Percentiles rank a stretch among this genome's conserved stretches.
These are phyloP conservation scores for Empis stercorea DNA, from an alignment of 2,888 invertebrate genomes.

Conservation along the genomic window DNA sequence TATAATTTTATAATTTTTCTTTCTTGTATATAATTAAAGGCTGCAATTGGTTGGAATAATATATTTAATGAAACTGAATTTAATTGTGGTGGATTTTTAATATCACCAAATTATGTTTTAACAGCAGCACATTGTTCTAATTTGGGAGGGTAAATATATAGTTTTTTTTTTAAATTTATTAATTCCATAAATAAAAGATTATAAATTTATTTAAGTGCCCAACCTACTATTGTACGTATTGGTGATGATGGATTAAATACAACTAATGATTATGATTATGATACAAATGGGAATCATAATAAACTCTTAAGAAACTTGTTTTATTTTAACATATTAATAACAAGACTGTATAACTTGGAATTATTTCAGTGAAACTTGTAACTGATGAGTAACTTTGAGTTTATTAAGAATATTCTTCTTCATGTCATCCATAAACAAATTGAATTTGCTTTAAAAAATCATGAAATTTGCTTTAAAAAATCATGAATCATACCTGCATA, in stretches of 20 bases:
- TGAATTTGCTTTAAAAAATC: too few relatives aligned
- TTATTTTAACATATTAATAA: too few relatives aligned
- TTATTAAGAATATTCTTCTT: too few relatives aligned
- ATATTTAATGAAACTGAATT: conserved; percentile 18
- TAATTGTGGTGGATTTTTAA: conserved; percentile 32
- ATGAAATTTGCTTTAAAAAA: too few relatives aligned
- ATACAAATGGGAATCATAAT: conserved; percentile 16
- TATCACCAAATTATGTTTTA: conserved; percentile 27
- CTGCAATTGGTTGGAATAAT: background rate
- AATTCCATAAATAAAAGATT: background rate
- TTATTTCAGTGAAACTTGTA: too few relatives aligned
- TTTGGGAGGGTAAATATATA: conserved; percentile 19
- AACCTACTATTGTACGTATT: conserved; percentile 16
- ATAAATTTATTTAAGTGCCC: conserved; percentile 5
- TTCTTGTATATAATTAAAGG: background rate
- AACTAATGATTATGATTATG: conserved; percentile 17
- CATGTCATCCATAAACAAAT: too few relatives aligned
- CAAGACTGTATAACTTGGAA: too few relatives aligned
- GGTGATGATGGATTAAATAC: conserved; percentile 20
- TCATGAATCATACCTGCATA: too few relatives aligned
- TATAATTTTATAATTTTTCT: background rate
- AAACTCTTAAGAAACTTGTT: too few relatives aligned
- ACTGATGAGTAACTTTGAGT: too few relatives aligned
- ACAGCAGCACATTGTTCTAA: conserved; percentile 32
- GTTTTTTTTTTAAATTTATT: background rate